Percentiles rank a stretch among this genome's conserved stretches.
phyloP scores from a whole-genome alignment of 2,113 vertebrate genomes.

The Tetraodon nigroviridis region DNA sequence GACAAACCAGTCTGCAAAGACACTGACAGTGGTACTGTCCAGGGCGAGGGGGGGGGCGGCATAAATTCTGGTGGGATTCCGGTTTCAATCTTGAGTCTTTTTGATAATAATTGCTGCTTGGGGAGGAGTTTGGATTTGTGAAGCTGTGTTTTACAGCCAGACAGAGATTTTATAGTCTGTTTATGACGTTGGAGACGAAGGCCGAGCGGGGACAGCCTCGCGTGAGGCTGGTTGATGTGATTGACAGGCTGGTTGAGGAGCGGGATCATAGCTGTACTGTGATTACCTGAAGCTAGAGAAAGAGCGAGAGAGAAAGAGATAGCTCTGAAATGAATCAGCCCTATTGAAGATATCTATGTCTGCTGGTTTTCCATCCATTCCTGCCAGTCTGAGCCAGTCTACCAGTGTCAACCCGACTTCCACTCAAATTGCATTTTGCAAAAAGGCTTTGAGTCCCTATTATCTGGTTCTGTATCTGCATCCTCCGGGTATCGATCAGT shows the following conservation, averaged over 20 bases:
- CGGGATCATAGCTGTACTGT: background rate
- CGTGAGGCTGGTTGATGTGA: background rate
- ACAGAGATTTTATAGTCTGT: too few species aligned
- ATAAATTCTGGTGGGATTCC: too few species aligned
- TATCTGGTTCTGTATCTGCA: slow-evolving; percentile 34
- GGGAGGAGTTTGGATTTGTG: too few species aligned
- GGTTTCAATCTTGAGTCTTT: too few species aligned
- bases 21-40: too few species aligned
- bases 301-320: background rate
- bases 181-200: too few species aligned
- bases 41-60: too few species aligned
- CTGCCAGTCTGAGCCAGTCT: background rate
- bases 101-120: too few species aligned
- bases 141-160: too few species aligned
- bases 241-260: background rate
- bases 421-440: slow-evolving; percentile 4
- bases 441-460: slow-evolving; percentile 27
- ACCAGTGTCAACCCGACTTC: background rate
- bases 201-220: too few species aligned
- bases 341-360: background rate
- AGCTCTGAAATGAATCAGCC: background rate
- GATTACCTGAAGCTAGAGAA: background rate
- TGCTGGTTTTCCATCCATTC: too few species aligned
- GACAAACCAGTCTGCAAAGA: too few species aligned
- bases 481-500: slow-evolving; percentile 58